These are phyloP conservation scores for Troilus luridus DNA, from an alignment of 2,888 invertebrate species.

Conservation along the genomic window DNA sequence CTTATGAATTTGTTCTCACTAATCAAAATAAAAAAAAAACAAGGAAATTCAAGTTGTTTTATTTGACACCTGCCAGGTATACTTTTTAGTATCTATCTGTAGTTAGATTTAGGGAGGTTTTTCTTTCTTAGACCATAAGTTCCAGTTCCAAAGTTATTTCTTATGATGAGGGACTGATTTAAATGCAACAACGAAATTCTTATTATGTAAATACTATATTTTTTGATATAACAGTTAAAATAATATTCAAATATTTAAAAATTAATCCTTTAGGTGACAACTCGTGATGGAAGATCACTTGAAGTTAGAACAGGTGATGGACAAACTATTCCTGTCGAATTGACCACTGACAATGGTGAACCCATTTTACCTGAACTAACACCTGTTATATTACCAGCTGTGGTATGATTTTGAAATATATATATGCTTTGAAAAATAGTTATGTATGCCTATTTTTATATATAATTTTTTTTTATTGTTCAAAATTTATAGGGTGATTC, in stretches of 20 bases:
- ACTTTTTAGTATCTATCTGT: no score
- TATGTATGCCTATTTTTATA: neutral
- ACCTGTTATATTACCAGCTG: conserved; percentile 48
- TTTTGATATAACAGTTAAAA: neutral
- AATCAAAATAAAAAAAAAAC: no score
- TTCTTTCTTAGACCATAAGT: no score
- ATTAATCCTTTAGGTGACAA: conserved; percentile 64
- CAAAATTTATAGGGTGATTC: conserved; percentile 17
- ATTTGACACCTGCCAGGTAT: no score
- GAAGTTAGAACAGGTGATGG: conserved; percentile 73
- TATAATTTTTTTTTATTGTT: neutral
- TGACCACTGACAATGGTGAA: conserved; percentile 49
- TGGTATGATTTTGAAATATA: neutral
- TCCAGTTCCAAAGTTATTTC: no score
- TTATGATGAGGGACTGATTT: no score
- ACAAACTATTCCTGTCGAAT: conserved; percentile 71
- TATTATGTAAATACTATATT: no score
- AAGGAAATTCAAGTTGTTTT: no score
- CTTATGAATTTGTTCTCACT: no score
- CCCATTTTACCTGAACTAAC: conserved; percentile 49
- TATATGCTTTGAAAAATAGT: neutral
- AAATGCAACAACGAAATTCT: no score
- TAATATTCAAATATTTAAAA: neutral
- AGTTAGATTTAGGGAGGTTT: no score
- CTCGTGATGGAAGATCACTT: conserved; percentile 66